Base-by-base conservation (phyloP, 2,888 invertebrate genomes). In the Leptothorax acervorum region DNA sequence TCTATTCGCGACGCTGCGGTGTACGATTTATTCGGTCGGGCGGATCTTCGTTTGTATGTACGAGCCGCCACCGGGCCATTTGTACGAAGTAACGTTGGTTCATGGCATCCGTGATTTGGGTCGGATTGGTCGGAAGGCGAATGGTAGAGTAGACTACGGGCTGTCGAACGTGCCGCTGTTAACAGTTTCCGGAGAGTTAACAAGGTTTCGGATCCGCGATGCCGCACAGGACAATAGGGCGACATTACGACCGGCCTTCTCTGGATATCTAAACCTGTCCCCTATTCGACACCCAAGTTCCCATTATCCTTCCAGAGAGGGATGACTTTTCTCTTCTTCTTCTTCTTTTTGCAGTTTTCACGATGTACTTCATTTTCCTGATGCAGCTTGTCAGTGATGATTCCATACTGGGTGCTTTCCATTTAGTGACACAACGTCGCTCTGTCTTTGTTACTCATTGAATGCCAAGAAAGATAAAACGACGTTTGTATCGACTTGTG, bases 141-240 rank as follows among this genome's bases (percentile, higher is more conserved):
- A 86, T 82, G 85, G 79, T 83, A 70, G 78, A 84, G 88, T 85
- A 85, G 82, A 83, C 84, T 81, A 60, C 63, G 60, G 35, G 63
- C 84, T 88, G 90, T 91, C 90, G 91, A 92, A 92, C 93, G 92
- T 91, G 90, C 90, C 91, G 90, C 92, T 92, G 92, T 93, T 93
- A 94, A 94, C 94, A 92, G 94, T 94, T 94, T 94, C 93, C 94
- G 93, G 92, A 87, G 92, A 92, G 94, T 93, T 94, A 94, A 94
- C 94, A 92, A 93, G 93, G 92, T 93, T 94, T 93, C 89, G 90
- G 89, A 92, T 91, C 89, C 91, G 91, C 91, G 87, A 89, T 87
- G 90, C 90, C 90, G 89, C 89, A 86, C 90, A 83, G 93, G 91
- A 94, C 93, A 93, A 94, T 94, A 90, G 93, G 85, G 79, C 91